Evolutionary conservation across 2,797 vertebrate genomes (phyloP).

Genomic region (Myioborus miniatus): DNA sequence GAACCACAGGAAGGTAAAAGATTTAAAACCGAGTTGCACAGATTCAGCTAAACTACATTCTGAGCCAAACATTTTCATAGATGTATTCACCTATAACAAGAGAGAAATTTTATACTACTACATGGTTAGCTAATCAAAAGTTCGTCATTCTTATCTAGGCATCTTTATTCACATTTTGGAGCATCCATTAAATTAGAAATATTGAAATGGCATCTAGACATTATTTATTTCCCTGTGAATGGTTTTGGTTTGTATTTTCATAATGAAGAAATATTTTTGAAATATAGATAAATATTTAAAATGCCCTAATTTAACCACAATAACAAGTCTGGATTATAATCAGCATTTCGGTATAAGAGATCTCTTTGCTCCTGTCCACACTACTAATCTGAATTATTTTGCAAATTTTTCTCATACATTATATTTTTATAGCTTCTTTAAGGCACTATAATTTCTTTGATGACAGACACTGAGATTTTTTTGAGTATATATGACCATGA

Average conservation of each 20-base stretch:
- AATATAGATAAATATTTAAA: background rate
- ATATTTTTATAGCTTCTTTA: background rate
- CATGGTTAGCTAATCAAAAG: slow-evolving; percentile 12
- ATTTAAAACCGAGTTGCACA: background rate
- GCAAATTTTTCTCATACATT: background rate
- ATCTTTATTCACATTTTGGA: background rate
- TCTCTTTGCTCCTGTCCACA: background rate
- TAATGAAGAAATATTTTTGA: background rate
- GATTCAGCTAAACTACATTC: background rate
- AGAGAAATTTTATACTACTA: background rate
- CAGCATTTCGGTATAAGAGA: background rate
- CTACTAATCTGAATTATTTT: background rate
- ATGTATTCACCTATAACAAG: background rate
- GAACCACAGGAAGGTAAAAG: background rate
- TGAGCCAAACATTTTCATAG: background rate
- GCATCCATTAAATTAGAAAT: background rate
- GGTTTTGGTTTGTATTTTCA: background rate
- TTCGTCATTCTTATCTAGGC: background rate
- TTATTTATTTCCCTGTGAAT: background rate
- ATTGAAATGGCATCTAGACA: background rate
- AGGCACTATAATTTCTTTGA: background rate
- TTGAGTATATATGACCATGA: background rate
- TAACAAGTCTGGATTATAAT: background rate
- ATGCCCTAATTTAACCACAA: background rate
- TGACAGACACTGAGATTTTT: background rate